phyloP scores from a whole-genome alignment of 1,140 invertebrate genomes.

The Drosophila nannoptera region DNA sequence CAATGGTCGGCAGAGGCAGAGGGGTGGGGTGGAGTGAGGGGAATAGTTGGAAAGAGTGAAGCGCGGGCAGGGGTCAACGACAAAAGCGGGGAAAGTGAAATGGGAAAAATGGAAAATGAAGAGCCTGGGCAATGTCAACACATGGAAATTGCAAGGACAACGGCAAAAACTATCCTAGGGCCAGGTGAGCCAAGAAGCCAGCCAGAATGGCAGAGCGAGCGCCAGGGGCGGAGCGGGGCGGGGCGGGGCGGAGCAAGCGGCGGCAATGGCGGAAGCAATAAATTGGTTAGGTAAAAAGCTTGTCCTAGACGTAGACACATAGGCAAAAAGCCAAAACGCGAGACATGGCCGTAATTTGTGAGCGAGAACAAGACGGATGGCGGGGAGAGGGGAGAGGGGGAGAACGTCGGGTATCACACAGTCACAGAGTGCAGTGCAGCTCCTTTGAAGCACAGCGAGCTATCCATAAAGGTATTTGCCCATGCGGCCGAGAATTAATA shows the following conservation, averaged over 20 bases:
- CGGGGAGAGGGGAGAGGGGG: too few relatives aligned
- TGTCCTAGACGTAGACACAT: slow-evolving; percentile 68
- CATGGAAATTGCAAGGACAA: slow-evolving; percentile 74
- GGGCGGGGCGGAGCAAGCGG: slow-evolving; percentile 5
- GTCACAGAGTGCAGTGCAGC: slow-evolving; percentile 4
- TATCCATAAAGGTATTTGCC: slow-evolving; percentile 45
- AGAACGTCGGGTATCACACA: neutral
- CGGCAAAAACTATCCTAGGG: slow-evolving; percentile 20
- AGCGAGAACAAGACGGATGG: neutral
- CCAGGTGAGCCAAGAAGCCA: slow-evolving; percentile 5
- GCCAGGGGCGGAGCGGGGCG: too few relatives aligned
- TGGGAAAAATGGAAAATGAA: slow-evolving; percentile 47
- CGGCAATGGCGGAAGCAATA: slow-evolving; percentile 63
- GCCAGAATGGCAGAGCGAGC: neutral
- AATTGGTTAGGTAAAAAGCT: slow-evolving; percentile 76
- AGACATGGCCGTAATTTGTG: slow-evolving; percentile 59
- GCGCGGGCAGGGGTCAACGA: slow-evolving; percentile 16
- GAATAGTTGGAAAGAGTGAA: neutral
- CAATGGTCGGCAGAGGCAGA: neutral
- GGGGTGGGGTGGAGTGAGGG: neutral
- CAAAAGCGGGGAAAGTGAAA: slow-evolving; percentile 56
- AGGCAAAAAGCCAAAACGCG: slow-evolving; percentile 58
- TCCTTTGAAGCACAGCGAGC: slow-evolving; percentile 28
- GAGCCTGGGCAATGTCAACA: slow-evolving; percentile 71
- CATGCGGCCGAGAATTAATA: slow-evolving; percentile 62